Percentiles rank a stretch among this genome's conserved stretches.
Conservation (phyloP, 2,888 invertebrate genomes). For the Furcula furcula region DNA sequence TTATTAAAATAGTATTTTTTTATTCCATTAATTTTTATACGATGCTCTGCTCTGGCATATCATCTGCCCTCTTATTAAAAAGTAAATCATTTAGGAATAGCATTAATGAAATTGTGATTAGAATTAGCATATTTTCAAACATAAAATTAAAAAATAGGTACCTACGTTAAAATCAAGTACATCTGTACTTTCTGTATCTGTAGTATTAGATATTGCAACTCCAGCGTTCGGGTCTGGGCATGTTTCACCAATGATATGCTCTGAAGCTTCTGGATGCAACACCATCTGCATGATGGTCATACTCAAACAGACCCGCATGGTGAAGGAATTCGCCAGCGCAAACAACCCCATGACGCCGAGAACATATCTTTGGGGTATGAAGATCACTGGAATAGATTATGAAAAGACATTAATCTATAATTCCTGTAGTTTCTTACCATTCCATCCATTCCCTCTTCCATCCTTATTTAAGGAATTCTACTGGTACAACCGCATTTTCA, state of each 20-base stretch:
- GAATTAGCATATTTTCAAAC: too few relatives aligned
- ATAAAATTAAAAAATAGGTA: neutral
- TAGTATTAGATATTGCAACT: conserved; percentile 3
- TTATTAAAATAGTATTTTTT: too few relatives aligned
- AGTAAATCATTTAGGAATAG: too few relatives aligned
- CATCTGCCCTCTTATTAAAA: too few relatives aligned
- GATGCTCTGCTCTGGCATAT: too few relatives aligned
- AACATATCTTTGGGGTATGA: conserved; percentile 86
- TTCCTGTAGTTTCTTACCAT: neutral
- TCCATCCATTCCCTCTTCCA: neutral
- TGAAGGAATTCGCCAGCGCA: conserved; percentile 86
- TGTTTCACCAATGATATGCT: conserved; percentile 72
- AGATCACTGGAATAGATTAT: conserved; percentile 64
- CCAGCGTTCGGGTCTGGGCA: conserved; percentile 57
- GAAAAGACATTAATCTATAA: too few relatives aligned
- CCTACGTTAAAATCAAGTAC: neutral
- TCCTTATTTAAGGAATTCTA: neutral
- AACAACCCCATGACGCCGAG: conserved; percentile 86
- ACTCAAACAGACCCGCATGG: conserved; percentile 87
- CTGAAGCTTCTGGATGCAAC: conserved; percentile 41
- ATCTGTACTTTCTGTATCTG: neutral
- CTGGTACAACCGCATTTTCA: too few relatives aligned
- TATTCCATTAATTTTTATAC: too few relatives aligned
- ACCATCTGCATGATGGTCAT: conserved; percentile 88
- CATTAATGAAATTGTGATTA: too few relatives aligned